Conservation (phyloP, 2,888 invertebrate species). For the Gordius sp. region DNA sequence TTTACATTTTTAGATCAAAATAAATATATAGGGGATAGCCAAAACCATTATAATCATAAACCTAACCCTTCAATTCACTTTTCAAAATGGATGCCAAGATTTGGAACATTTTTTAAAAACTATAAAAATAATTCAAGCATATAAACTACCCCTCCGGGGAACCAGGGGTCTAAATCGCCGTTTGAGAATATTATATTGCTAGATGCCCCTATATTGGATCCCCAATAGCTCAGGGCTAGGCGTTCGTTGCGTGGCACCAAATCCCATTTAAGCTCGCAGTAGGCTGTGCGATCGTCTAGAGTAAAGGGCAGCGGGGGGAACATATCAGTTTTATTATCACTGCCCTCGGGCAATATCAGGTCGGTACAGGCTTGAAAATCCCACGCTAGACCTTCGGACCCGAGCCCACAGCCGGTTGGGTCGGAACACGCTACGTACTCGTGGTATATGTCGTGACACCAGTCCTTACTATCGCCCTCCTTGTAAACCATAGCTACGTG, state of each 20-base stretch:
- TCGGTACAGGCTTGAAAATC: slow-evolving; percentile 5
- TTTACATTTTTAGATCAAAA: too few relatives aligned
- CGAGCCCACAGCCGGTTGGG: slow-evolving; percentile 4
- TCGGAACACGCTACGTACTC: not conserved
- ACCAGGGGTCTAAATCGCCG: slow-evolving; percentile 15
- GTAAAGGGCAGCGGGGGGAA: not conserved
- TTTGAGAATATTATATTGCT: slow-evolving; percentile 14
- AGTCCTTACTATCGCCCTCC: too few relatives aligned
- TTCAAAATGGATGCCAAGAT: too few relatives aligned
- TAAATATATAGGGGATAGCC: too few relatives aligned
- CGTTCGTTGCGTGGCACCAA: not conserved
- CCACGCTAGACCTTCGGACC: not conserved
- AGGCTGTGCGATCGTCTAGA: not conserved
- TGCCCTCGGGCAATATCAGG: not conserved
- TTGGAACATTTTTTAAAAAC: too few relatives aligned
- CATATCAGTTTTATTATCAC: not conserved
- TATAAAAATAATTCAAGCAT: too few relatives aligned
- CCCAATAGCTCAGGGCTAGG: not conserved
- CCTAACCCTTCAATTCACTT: too few relatives aligned
- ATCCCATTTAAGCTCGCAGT: not conserved
- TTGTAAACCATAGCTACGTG: too few relatives aligned
- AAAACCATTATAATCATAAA: too few relatives aligned
- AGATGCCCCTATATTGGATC: not conserved
- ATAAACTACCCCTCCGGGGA: slow-evolving; percentile 18
- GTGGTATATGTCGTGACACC: not conserved